Percentiles rank a stretch among this genome's conserved stretches.
These are phyloP conservation scores for Drosophila aff. DNA, from an alignment of 1,140 invertebrate genomes.

Conservation along the genomic window DNA sequence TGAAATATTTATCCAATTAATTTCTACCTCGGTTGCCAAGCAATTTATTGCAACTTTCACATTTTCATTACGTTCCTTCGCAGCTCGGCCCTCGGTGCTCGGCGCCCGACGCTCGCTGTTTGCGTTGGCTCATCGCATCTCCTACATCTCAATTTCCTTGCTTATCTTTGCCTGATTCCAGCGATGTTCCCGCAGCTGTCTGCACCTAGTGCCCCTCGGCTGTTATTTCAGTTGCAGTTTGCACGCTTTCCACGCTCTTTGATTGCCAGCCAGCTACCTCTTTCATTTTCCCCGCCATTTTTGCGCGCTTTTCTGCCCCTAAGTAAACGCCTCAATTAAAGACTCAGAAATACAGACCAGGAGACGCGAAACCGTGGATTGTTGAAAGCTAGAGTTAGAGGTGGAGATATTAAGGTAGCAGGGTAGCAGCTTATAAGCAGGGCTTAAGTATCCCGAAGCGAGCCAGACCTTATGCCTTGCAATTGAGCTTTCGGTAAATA, in stretches of 20 bases:
- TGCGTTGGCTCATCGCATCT: constrained; percentile 51
- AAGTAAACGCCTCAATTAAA: constrained; percentile 77
- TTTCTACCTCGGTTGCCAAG: constrained; percentile 69
- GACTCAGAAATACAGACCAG: constrained; percentile 48
- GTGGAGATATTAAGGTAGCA: not conserved
- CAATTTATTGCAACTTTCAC: constrained; percentile 71
- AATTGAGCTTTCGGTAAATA: constrained; percentile 49
- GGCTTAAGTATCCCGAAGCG: constrained; percentile 5
- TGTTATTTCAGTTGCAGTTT: constrained; percentile 79
- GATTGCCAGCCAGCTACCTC: constrained; percentile 51
- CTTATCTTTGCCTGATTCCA: constrained; percentile 35
- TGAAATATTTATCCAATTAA: constrained; percentile 80
- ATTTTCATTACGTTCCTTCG: constrained; percentile 65
- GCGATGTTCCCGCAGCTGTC: constrained; percentile 20
- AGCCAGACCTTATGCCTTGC: constrained; percentile 25
- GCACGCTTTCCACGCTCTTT: constrained; percentile 47
- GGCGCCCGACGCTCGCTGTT: constrained; percentile 33
- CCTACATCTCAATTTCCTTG: constrained; percentile 62
- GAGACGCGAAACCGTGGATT: constrained; percentile 27
- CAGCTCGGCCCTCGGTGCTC: not conserved
- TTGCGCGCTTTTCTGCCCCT: constrained; percentile 2
- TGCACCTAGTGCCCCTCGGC: constrained; percentile 56
- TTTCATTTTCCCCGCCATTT: constrained; percentile 12
- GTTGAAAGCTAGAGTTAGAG: constrained; percentile 1
- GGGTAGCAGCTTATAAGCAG: constrained; percentile 2